Evolutionary conservation across 2,797 vertebrate genomes (phyloP), one percentile per base, ranked within the genome.

Genomic region (Acrocephalus scirpaceus): DNA sequence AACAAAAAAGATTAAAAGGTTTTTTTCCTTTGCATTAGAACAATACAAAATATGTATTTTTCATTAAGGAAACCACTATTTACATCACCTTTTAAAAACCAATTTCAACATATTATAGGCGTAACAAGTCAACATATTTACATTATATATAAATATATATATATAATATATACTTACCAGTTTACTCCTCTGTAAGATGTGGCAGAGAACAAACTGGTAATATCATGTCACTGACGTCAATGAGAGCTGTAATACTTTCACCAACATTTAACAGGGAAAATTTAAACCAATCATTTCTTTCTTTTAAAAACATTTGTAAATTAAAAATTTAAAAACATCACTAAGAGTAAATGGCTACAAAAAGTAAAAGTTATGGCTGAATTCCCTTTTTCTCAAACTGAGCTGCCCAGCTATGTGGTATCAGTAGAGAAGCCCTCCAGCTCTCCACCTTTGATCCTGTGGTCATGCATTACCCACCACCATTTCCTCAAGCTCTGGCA

Each of bases 41-140:
- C 98, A 98, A 99, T 99, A 99, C 99, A 99, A 99, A 99, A 99
- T 99, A 99, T 98, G 98, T 98, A 98, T 98, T 99, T 99, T 98
- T 99, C 98, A 98, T 99, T 98, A 99, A 98, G 98, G 98, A 99
- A 99, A 99, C 98, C 98, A 99, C 97, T 99, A 99, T 99, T 99
- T 99, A 99, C 99, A 99, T 98, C 96, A 98, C 96, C 97, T 97
- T 98, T 98, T 98, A 98, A 98, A 98, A 98, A 98, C 88, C 96
- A 96, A 97, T 98, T 98, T 98, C 96, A 97, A 98, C 98, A 98
- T 98, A 96, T 96, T 96, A 94, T 98, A 98, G 97, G 97, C 91
- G 97, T 98, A 98, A 98, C 97, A 98, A 98, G 97, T 98, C 97
- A 91, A 97, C 87, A 84, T 97, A 98, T 98, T 98, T 98, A 98